Conservation (phyloP, 1,140 invertebrate species). For the Oncopeltus fasciatus region DNA sequence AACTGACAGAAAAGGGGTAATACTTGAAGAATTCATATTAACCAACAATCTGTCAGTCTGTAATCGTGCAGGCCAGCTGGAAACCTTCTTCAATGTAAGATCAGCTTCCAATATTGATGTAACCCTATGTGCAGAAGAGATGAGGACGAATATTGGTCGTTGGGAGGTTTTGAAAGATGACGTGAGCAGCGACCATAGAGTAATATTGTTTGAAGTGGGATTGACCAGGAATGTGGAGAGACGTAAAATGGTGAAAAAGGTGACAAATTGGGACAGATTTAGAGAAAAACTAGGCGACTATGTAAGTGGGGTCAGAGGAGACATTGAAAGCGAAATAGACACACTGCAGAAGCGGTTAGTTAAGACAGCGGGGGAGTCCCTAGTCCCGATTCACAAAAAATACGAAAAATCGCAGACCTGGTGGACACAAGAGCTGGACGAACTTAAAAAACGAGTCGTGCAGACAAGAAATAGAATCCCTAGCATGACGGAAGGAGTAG, state of each 20-base stretch:
- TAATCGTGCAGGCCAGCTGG: neutral
- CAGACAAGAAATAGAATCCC: neutral
- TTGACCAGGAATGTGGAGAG: neutral
- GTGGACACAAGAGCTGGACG: neutral
- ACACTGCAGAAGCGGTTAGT: neutral
- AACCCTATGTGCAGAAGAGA: neutral
- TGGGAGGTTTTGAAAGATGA: neutral
- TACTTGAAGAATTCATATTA: neutral
- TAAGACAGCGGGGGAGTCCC: neutral
- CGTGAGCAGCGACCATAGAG: neutral
- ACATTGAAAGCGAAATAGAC: neutral
- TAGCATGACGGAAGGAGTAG: neutral
- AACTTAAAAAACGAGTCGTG: neutral
- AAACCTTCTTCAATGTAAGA: neutral
- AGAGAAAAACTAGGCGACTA: too few relatives aligned
- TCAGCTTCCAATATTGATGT: neutral
- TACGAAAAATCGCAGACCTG: neutral
- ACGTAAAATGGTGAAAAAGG: neutral
- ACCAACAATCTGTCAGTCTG: neutral
- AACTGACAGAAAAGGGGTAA: neutral
- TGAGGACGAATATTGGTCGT: neutral
- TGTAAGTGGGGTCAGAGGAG: neutral
- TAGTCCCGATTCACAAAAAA: neutral
- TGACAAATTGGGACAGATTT: neutral
- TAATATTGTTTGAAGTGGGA: neutral